Evolutionary conservation across 23 tunicate species (phyloP).

Genomic region (Ciona savignyi): DNA sequence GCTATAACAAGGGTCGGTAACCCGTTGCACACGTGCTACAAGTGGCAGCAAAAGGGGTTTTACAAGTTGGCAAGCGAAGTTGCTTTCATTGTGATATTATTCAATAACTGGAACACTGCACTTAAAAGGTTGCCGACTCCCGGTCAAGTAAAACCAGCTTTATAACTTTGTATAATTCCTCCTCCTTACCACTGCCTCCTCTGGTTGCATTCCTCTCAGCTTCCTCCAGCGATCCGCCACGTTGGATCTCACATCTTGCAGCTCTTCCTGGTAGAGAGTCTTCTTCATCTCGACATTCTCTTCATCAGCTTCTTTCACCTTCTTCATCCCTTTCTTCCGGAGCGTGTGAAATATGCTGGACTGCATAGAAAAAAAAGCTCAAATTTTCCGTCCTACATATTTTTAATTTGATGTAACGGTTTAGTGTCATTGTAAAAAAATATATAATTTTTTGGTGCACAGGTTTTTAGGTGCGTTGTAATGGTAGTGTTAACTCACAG

Average conservation of each 20-base stretch:
- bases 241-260: conserved; percentile 66
- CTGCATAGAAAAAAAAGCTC: conserved; percentile 2
- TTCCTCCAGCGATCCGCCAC: conserved; percentile 82
- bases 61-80: background rate
- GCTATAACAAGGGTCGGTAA: too few relatives aligned
- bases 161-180: background rate
- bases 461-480: background rate
- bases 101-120: background rate
- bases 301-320: conserved; percentile 57
- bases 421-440: too few relatives aligned
- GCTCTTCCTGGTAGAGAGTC: conserved; percentile 68
- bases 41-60: background rate
- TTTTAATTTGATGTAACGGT: too few relatives aligned
- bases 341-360: conserved; percentile 69
- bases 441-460: background rate
- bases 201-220: conserved; percentile 55
- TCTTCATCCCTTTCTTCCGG: conserved; percentile 48
- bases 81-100: background rate
- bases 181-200: conserved; percentile 68
- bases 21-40: too few relatives aligned
- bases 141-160: background rate
- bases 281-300: conserved; percentile 59
- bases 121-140: too few relatives aligned
- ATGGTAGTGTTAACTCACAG: conserved; percentile 29
- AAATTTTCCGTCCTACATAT: background rate